Percentiles rank a stretch among this genome's conserved stretches.
Evolutionary conservation across 2,113 vertebrate genomes (phyloP).

Genomic region (Gila orcuttii): DNA sequence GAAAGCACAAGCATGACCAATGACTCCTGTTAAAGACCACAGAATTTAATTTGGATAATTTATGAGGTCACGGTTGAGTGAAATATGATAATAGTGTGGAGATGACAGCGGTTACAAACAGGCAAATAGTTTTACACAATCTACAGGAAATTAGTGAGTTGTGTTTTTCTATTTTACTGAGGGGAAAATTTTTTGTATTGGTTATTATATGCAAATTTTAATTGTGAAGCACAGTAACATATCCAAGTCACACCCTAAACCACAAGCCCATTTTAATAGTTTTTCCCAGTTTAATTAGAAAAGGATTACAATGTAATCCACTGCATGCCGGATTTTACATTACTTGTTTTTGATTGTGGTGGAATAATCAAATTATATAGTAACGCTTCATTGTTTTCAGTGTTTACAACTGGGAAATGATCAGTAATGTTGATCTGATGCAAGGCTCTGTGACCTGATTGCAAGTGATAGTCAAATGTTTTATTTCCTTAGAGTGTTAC

Average conservation of each 20-base stretch:
- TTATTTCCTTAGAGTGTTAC: background rate
- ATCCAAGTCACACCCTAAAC: slow-evolving; percentile 13
- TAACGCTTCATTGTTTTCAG: background rate
- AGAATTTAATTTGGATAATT: slow-evolving; percentile 48
- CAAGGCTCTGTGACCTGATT: background rate
- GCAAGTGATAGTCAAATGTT: background rate
- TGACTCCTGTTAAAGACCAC: slow-evolving; percentile 11
- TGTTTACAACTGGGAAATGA: background rate
- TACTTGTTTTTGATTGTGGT: background rate
- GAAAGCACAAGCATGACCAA: slow-evolving; percentile 18
- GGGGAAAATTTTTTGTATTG: slow-evolving; percentile 23
- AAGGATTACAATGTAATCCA: slow-evolving; percentile 21
- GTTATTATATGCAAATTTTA: background rate
- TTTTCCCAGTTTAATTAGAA: slow-evolving; percentile 44
- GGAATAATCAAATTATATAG: background rate
- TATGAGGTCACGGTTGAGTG: slow-evolving; percentile 41
- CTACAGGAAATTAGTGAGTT: slow-evolving; percentile 38
- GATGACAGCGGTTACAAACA: slow-evolving; percentile 17
- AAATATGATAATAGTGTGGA: slow-evolving; percentile 32
- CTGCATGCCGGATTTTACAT: background rate
- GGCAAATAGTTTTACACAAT: slow-evolving; percentile 39
- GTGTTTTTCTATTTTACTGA: slow-evolving; percentile 15
- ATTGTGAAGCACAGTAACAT: background rate
- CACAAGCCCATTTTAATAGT: slow-evolving; percentile 8
- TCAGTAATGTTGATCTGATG: background rate